These are phyloP conservation scores for Agriopis leucophaearia DNA, from an alignment of 2,888 invertebrate genomes.

Conservation along the genomic window DNA sequence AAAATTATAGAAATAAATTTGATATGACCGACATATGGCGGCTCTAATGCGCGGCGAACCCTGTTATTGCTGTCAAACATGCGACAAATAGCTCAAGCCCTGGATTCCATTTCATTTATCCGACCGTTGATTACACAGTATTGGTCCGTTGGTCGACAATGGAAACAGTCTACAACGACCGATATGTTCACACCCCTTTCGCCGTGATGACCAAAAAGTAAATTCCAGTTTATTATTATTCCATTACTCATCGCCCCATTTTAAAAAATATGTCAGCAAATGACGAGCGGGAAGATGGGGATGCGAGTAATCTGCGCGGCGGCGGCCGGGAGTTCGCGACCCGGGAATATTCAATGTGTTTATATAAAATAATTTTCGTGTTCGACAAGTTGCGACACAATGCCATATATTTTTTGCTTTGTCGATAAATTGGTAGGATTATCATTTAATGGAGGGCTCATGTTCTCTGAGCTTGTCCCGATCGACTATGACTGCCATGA, in stretches of 20 bases:
- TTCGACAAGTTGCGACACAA: slow-evolving; percentile 85
- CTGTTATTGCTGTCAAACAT: slow-evolving; percentile 86
- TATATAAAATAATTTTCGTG: slow-evolving; percentile 87
- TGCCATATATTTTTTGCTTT: slow-evolving; percentile 81
- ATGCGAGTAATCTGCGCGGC: slow-evolving; percentile 68
- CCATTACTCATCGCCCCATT: slow-evolving; percentile 84
- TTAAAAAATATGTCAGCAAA: slow-evolving; percentile 85
- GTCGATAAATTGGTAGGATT: slow-evolving; percentile 85
- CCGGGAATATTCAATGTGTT: slow-evolving; percentile 84
- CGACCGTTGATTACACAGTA: slow-evolving; percentile 83
- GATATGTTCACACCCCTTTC: slow-evolving; percentile 86
- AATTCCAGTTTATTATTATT: slow-evolving; percentile 87
- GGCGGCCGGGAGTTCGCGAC: slow-evolving; percentile 68
- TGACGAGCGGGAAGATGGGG: slow-evolving; percentile 77
- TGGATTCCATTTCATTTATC: slow-evolving; percentile 79
- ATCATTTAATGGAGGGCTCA: slow-evolving; percentile 87
- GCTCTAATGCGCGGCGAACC: slow-evolving; percentile 81
- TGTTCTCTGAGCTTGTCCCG: slow-evolving; percentile 82
- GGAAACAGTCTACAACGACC: slow-evolving; percentile 78
- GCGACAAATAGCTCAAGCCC: slow-evolving; percentile 82
- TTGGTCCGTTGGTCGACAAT: slow-evolving; percentile 82
- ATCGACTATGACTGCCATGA: slow-evolving; percentile 83
- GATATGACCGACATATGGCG: slow-evolving; percentile 86
- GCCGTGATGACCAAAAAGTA: slow-evolving; percentile 84
- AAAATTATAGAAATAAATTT: slow-evolving; percentile 87